phyloP scores from a whole-genome alignment of 2,113 vertebrate genomes.

The Acrocephalus arundinaceus region DNA sequence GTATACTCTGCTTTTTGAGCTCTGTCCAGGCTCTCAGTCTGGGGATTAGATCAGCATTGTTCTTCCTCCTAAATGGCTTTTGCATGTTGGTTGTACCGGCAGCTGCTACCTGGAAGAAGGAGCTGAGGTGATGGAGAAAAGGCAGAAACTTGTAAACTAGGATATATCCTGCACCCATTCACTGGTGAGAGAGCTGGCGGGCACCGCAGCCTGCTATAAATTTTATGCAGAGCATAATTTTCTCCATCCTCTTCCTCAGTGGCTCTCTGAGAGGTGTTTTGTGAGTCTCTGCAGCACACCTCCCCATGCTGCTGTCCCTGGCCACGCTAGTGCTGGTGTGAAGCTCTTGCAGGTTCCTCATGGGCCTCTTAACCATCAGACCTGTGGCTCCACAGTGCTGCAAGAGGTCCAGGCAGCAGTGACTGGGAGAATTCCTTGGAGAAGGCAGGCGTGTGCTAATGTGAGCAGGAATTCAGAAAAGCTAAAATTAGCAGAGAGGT shows the following conservation, averaged over 20 bases:
- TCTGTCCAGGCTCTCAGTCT: background rate
- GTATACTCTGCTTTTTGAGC: background rate
- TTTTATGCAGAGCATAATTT: background rate
- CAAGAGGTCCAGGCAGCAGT: background rate
- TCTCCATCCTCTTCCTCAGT: background rate
- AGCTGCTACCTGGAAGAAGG: background rate
- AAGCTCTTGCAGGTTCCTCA: background rate
- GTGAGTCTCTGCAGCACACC: background rate
- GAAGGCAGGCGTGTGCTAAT: background rate
- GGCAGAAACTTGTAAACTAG: background rate
- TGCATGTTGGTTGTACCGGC: background rate
- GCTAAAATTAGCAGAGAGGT: slow-evolving; percentile 46
- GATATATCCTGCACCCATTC: background rate
- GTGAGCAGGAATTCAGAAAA: background rate
- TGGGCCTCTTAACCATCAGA: background rate
- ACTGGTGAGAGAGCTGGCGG: background rate
- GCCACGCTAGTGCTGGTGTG: background rate
- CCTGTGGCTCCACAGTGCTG: background rate
- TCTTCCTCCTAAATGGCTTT: slow-evolving; percentile 31
- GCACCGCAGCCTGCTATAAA: background rate
- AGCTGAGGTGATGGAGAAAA: background rate
- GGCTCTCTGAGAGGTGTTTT: background rate
- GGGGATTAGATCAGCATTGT: slow-evolving; percentile 51
- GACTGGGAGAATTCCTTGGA: background rate
- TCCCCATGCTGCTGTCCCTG: fast-evolving